These are phyloP conservation scores for Agrilus mali DNA, from an alignment of 2,888 invertebrate genomes.

Conservation along the genomic window DNA sequence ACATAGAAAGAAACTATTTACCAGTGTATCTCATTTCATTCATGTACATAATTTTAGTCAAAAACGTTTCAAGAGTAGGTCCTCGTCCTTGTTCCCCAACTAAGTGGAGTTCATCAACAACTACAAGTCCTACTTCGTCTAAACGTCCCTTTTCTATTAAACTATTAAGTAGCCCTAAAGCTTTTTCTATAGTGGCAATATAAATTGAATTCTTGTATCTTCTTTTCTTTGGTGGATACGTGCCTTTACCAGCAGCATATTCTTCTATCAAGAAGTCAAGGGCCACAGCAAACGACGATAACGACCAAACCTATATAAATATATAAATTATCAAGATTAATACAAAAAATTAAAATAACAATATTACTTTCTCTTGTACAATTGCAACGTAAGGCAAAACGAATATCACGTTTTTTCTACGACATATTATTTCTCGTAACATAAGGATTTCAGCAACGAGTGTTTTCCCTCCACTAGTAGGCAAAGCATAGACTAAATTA, in stretches of 20 bases:
- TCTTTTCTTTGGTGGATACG: slow-evolving; percentile 65
- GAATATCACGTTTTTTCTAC: slow-evolving; percentile 73
- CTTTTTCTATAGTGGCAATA: slow-evolving; percentile 93
- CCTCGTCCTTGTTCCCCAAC: slow-evolving; percentile 82
- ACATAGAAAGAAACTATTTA: no score
- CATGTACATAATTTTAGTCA: slow-evolving; percentile 65
- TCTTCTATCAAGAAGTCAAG: slow-evolving; percentile 87
- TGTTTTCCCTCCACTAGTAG: slow-evolving; percentile 96
- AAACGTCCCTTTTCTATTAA: slow-evolving; percentile 66
- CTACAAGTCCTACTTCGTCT: slow-evolving; percentile 64
- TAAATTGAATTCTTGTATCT: slow-evolving; percentile 67
- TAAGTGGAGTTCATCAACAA: slow-evolving; percentile 88
- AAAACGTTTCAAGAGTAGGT: slow-evolving; percentile 66
- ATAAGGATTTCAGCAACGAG: slow-evolving; percentile 92
- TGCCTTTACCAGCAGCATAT: slow-evolving; percentile 85
- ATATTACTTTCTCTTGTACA: slow-evolving; percentile 93
- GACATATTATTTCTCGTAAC: slow-evolving; percentile 69
- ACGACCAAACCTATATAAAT: slow-evolving; percentile 52
- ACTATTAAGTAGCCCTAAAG: slow-evolving; percentile 70
- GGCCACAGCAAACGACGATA: slow-evolving; percentile 78
- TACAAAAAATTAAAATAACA: slow-evolving; percentile 5
- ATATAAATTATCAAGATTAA: slow-evolving; percentile 13
- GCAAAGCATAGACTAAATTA: slow-evolving; percentile 85
- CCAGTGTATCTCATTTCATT: slow-evolving; percentile 25
- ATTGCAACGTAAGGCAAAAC: slow-evolving; percentile 91